A percentile compares a stretch with the other conserved stretches of the same genome.
Conservation (phyloP, 2,888 invertebrate species). For the Xestia ashworthii region DNA sequence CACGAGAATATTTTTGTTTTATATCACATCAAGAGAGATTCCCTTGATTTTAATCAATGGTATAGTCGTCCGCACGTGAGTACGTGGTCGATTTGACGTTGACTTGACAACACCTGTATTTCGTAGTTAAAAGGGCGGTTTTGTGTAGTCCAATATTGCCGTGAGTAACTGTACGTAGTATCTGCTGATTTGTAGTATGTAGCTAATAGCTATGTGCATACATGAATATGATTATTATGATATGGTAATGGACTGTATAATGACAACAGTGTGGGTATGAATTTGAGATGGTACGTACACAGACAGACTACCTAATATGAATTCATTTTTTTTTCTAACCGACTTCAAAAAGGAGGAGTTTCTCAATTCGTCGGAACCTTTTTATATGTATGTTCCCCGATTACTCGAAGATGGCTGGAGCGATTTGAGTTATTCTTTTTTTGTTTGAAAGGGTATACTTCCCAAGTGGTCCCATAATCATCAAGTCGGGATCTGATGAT, state of each 20-base stretch:
- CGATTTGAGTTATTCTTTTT: no score
- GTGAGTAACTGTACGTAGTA: background rate
- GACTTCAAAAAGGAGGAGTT: no score
- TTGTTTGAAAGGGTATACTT: no score
- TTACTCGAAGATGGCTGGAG: no score
- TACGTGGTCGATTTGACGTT: background rate
- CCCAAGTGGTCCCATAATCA: no score
- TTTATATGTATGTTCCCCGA: no score
- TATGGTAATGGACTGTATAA: constrained; percentile 10
- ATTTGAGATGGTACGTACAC: constrained; percentile 1
- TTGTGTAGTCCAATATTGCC: no score
- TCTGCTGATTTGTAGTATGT: background rate
- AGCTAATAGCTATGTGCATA: constrained; percentile 12
- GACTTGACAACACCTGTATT: background rate
- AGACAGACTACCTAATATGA: background rate
- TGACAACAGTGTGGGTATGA: constrained; percentile 6
- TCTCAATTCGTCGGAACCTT: no score
- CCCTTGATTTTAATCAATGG: background rate
- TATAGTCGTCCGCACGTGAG: background rate
- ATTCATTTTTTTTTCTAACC: background rate
- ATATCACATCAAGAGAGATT: background rate
- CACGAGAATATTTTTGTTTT: background rate
- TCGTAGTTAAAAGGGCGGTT: background rate
- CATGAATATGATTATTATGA: constrained; percentile 15
- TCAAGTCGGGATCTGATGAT: no score